Base-by-base conservation (phyloP, 2,888 invertebrate species). In the Platypus cylindrus region DNA sequence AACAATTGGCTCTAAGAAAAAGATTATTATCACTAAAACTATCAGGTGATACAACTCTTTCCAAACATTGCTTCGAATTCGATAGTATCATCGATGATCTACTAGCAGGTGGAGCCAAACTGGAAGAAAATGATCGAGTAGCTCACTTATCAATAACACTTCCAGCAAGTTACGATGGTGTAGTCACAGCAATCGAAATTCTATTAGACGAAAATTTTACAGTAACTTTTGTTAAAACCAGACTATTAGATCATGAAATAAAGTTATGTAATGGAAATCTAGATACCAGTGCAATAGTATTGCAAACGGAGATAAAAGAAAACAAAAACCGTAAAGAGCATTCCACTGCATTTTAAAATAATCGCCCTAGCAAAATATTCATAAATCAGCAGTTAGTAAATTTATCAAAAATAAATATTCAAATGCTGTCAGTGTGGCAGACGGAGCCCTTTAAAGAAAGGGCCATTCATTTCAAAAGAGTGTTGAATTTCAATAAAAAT, bases 121-220 rank as follows among this genome's bases (percentile, higher is more conserved):
- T 58, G 3, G 52, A 55, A 13, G 56, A 60, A 45, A 52, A 46
- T 2, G 56, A 58, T 34, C 56, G 55, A 43, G 43, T 58, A 2
- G 42, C 53, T 1, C 52, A 58, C 38, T 45, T 58, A 11, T 41
- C 58, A 8, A 22, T 56, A 2, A 55, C 56, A 9, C 33, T 59
- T 16, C 56, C 58, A 3, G 5, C 47, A 7, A 28, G 40, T 17
- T 57, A 58, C 40, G 51, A 58, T 32, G 53, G 53, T 3, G 48
- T 59, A 3, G 48, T 56, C n/a, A 57, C 58, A 9, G 58, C 59
- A 0, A 45, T 58, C 1, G 55, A 58, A 44, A 56, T 54, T 2
- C 41, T 2, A 54, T 56, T 44, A 57, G 52, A 56, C 35, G 53
- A 48, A 38, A 45, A 45, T 30, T 40, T 58, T 30, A 58, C 50